phyloP scores from a whole-genome alignment of 2,888 invertebrate species.

The Caenorhabditis wallacei region DNA sequence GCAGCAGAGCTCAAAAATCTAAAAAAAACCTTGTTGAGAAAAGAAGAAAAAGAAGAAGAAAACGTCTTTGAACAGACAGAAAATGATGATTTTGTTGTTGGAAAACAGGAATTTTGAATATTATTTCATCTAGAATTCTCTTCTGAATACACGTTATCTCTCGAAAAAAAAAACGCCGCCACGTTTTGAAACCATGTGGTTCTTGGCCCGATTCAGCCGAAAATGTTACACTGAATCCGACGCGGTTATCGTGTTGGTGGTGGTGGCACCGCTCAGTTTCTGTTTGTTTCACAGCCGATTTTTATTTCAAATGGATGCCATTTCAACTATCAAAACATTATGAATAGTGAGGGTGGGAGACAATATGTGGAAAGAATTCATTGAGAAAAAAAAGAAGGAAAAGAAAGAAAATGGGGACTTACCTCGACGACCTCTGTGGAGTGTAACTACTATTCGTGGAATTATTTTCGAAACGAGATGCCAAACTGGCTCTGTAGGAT shows the following conservation, averaged over 20 bases:
- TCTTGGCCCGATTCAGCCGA: conserved; percentile 44
- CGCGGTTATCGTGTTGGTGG: conserved; percentile 3
- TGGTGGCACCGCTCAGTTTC: conserved; percentile 32
- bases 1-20: conserved; percentile 65
- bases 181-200: conserved; percentile 53
- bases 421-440: conserved; percentile 58
- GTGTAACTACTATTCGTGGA: conserved; percentile 35
- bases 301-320: conserved; percentile 44
- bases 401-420: not conserved
- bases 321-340: conserved; percentile 54
- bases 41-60: not conserved
- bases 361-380: not conserved
- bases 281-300: conserved; percentile 46
- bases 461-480: conserved; percentile 70
- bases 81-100: conserved; percentile 47
- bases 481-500: conserved; percentile 68
- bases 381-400: not conserved
- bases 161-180: conserved; percentile 4
- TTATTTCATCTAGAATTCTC: conserved; percentile 35
- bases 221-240: conserved; percentile 49
- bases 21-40: conserved; percentile 16
- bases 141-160: conserved; percentile 30
- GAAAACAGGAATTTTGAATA: conserved; percentile 30
- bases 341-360: conserved; percentile 35
- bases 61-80: conserved; percentile 21